Evolutionary conservation across 2,888 invertebrate genomes (phyloP).

Genomic region (Lochmaea crataegi): DNA sequence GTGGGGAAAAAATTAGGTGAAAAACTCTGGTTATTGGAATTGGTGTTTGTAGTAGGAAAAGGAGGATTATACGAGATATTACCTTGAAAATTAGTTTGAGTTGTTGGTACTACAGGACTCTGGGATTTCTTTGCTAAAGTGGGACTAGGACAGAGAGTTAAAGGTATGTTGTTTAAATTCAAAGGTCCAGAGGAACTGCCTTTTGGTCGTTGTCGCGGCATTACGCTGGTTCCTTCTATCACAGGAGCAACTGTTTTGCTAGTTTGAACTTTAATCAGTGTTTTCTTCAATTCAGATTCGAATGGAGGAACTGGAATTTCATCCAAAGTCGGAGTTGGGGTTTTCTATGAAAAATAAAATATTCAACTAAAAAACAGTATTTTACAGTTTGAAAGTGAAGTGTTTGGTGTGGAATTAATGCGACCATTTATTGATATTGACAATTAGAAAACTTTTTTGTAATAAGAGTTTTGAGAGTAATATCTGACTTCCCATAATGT

Average conservation of each 20-base stretch:
- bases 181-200: constrained; percentile 67
- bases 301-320: constrained; percentile 74
- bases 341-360: constrained; percentile 68
- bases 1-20: constrained; percentile 48
- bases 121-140: constrained; percentile 63
- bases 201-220: constrained; percentile 85
- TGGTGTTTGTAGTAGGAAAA: constrained; percentile 44
- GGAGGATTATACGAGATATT: constrained; percentile 47
- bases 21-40: constrained; percentile 29
- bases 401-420: too few species aligned
- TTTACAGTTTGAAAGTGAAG: too few species aligned
- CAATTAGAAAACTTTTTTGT: too few species aligned
- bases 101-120: constrained; percentile 56
- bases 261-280: constrained; percentile 63
- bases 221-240: constrained; percentile 83
- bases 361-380: too few species aligned
- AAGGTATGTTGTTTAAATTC: constrained; percentile 64
- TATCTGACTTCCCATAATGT: too few species aligned
- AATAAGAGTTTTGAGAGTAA: too few species aligned
- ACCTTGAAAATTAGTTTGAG: constrained; percentile 42
- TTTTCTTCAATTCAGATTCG: constrained; percentile 77
- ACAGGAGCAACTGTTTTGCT: constrained; percentile 63
- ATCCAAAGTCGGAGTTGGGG: constrained; percentile 73
- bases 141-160: constrained; percentile 70
- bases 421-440: too few species aligned